Percentiles rank a stretch among this genome's conserved stretches.
Evolutionary conservation across 1,140 invertebrate genomes (phyloP).

Genomic region (Euschistus heros): DNA sequence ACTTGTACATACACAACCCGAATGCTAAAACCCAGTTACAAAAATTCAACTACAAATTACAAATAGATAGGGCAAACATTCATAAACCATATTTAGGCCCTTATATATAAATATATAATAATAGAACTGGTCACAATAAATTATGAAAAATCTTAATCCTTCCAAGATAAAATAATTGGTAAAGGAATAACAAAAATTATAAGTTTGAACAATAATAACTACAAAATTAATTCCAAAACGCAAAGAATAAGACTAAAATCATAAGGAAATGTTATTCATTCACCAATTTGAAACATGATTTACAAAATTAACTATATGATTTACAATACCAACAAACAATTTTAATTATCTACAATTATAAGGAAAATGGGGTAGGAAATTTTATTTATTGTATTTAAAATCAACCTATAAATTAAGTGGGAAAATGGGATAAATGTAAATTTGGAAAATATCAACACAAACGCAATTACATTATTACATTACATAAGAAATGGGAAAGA

Average conservation of each 20-base stretch:
- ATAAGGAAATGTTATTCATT: too few species aligned
- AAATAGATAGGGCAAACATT: not conserved
- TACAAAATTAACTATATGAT: too few species aligned
- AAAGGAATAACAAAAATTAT: constrained; percentile 1
- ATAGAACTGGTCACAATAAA: constrained; percentile 14
- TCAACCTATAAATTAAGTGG: too few species aligned
- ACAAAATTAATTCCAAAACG: too few species aligned
- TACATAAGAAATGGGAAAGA: not conserved
- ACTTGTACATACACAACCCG: not conserved
- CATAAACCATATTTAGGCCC: not conserved
- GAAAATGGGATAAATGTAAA: constrained; percentile 6
- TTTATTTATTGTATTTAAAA: too few species aligned
- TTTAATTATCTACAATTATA: constrained; percentile 6
- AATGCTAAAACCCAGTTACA: not conserved
- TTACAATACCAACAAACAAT: too few species aligned
- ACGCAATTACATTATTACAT: not conserved
- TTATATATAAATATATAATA: constrained; percentile 6
- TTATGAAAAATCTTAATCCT: constrained; percentile 4
- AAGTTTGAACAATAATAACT: too few species aligned
- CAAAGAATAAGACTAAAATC: too few species aligned
- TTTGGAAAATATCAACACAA: constrained; percentile 11
- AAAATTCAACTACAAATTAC: constrained; percentile 7
- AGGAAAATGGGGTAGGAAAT: not conserved
- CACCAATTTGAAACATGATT: too few species aligned
- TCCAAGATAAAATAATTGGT: constrained; percentile 6